These are phyloP conservation scores for Grammomys surdaster DNA, from an alignment of 2,113 vertebrate genomes.

Conservation along the genomic window DNA sequence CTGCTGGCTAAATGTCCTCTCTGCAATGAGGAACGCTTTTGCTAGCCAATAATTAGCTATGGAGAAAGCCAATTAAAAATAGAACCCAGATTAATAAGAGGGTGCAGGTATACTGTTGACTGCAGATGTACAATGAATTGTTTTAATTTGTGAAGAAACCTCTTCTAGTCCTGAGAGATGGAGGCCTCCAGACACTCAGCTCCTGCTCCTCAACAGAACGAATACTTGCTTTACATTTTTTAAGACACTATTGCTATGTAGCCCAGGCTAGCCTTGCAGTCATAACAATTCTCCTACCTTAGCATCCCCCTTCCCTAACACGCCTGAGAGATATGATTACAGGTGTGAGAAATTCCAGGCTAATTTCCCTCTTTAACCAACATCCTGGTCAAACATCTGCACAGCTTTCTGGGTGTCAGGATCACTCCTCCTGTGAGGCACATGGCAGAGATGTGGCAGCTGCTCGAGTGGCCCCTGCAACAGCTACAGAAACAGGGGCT, in stretches of 20 bases:
- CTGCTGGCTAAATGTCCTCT: neutral
- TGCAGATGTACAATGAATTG: conserved; percentile 80
- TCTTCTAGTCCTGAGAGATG: conserved; percentile 53
- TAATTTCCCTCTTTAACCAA: neutral
- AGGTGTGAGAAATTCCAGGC: neutral
- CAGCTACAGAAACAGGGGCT: neutral
- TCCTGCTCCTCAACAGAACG: neutral
- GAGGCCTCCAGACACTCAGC: neutral
- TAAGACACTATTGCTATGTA: neutral
- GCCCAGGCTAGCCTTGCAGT: neutral
- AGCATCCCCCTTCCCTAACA: neutral
- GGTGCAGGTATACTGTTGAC: conserved; percentile 64
- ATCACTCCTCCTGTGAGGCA: neutral
- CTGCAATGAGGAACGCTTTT: conserved; percentile 65
- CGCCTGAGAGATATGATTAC: neutral
- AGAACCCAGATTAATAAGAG: conserved; percentile 80
- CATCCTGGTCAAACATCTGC: neutral
- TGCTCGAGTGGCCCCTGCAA: neutral
- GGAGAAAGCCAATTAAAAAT: conserved; percentile 79
- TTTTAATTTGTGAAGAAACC: conserved; percentile 82
- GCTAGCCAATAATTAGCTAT: conserved; percentile 80
- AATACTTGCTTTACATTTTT: neutral
- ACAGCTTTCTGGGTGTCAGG: neutral
- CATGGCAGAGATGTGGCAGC: neutral
- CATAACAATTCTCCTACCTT: neutral